Evolutionary conservation across 2,113 vertebrate species (phyloP), one percentile per base, ranked within the genome.

Genomic region (Gnathonemus echidnorhynchus): DNA sequence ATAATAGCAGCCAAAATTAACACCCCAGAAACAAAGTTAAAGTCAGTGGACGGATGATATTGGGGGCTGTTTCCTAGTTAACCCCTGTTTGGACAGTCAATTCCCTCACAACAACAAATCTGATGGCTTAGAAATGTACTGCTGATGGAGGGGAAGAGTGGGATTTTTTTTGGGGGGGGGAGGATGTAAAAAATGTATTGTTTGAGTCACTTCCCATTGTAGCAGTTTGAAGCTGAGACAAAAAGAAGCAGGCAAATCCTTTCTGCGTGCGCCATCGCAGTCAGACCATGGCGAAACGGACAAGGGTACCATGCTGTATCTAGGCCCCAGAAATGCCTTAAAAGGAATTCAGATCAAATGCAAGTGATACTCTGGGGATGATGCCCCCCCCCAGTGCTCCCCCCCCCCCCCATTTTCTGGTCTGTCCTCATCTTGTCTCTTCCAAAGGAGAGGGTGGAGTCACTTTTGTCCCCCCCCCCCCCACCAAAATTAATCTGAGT

Each of bases 341-440:
- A 94, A 91, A 93, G 90, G 93, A 90, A 93, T 52, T 42, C 49
- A 94, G 93, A 96, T 95, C 94, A 94, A 93, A 92, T 92, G 93
- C 13, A 86, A 92, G 91, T 91, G 92, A 92, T 92, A 89, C 91
- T 91, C 84, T 24, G 84, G 88, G 46, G 91, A 88, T 80, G 58
- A 46, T 27, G 46, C 10, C 92, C 88, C 92, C 88, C 84, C 92
- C 50, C 35, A 39, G 35, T 39, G 35, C 35, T 39, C 49, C 91
- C 86, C 17, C 92, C 89, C 90, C 89, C 91, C 91, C 88, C 89
- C 83, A 35, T 87, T 83, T 53, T 52, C 86, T 39, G 87, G 88
- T 62, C 87, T 93, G 94, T 94, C 93, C 94, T 94, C 93, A 92
- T 92, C 94, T 92, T 92, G 88, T 88, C 93, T 92, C 91, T 94